Evolutionary conservation across 64 coral and sea anemone genomes (phyloP), one percentile per base, ranked within the genome.

Genomic region (Anthopleura sola): DNA sequence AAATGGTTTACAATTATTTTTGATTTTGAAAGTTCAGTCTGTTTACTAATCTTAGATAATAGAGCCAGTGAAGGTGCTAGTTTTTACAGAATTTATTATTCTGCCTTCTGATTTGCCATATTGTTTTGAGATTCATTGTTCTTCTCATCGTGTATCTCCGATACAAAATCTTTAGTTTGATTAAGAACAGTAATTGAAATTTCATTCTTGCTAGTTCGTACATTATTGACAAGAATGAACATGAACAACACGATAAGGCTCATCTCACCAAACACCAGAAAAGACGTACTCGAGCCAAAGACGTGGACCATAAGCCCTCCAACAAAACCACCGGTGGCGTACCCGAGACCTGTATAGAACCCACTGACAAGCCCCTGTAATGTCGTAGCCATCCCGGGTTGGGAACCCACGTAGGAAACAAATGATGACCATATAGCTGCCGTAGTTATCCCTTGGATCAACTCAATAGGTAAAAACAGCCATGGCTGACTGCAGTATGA

Each of bases 381-480:
- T 17, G 97, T 95, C 1, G 97, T 90, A 16, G 89, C 89, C 26
- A 95, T 89, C 3, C 90, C 93, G 33, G 92, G 83, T 23, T 83
- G 82, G 14, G 93, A 89, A 47, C 97, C 92, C 12, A 99, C 97
- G 36, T 99, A 89, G 17, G 93, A 99, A 49, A 99, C 97, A 86
- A 99, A 99, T 39, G 97, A 94, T 12, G 97, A 94, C 97, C 97
- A 99, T 23, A 99, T 86, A 9, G 93, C 97, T 31, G 97, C 97
- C 8, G 93, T 91, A 69, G 97, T 99, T 24, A 99, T 84, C 23
- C 97, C 97, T 76, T 99, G 97, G 34, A 95, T 99, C 12, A 95
- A 78, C 75, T 99, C 97, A n/a, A 99, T 99, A 12, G 97, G 97
- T 1, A 99, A 82, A 17, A 99, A 99, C 0, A 95, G 60, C 97